Base-by-base conservation (phyloP, 2,113 vertebrate species). In the Pagrus major region DNA sequence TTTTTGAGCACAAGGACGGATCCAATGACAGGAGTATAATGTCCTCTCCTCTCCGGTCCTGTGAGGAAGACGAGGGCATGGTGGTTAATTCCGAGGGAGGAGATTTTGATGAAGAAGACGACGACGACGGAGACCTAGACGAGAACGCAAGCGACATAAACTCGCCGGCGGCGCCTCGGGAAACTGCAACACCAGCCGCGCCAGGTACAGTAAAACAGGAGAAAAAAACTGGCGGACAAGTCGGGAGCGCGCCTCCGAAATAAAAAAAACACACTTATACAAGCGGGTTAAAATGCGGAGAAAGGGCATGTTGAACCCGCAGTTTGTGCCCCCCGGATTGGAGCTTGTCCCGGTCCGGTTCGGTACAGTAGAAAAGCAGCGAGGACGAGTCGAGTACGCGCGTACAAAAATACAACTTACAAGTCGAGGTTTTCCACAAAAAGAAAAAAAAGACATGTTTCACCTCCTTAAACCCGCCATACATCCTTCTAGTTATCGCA, bases 31-130 rank as follows among this genome's bases (percentile, higher is more conserved):
- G 95, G 95, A 86, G 91, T 94, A 95, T 95, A 94, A 97, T 96
- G 96, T 96, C 96, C 94, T 96, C 95, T 95, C 96, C 96, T 95
- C 95, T 96, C 92, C 96, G 95, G 91, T 95, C 94, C 93, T 95
- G 94, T 93, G 96, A 96, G 94, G 96, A 96, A 94, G 96, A 96
- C 94, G 96, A 96, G 95, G 96, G 95, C 95, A 96, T 95, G 95
- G 94, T 94, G 96, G 93, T 96, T 95, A 93, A 95, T 94, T 96
- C 96, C 95, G 96, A 96, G 95, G 96, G 94, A 96, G 96, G 95
- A 95, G 96, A 95, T 94, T 96, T 96, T 90, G 96, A 96, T 93
- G 96, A 96, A 94, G 96, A 95, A 88, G 96, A 95, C 92, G 96
- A 96, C 86, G 96, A 96, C 86, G 96, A 96, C 90, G 95, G 94